Conservation (phyloP, 2,113 vertebrate genomes). For the Chitala chitala region DNA sequence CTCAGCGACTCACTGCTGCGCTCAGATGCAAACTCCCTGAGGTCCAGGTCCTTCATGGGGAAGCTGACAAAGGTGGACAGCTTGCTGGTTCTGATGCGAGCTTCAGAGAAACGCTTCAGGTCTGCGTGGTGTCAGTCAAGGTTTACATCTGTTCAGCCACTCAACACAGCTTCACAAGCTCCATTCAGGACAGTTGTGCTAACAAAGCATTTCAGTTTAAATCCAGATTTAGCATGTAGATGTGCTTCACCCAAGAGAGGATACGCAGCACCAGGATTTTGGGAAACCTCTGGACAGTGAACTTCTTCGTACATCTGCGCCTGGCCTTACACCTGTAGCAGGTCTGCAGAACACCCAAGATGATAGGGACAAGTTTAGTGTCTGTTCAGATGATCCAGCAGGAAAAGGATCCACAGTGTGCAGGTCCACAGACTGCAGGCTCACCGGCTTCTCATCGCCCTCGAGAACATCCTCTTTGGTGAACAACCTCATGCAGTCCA, state of each 20-base stretch:
- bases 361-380: not conserved
- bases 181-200: not conserved
- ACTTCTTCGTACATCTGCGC: constrained; percentile 94
- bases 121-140: constrained; percentile 73
- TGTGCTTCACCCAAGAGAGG: constrained; percentile 50
- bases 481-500: constrained; percentile 95
- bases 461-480: constrained; percentile 97
- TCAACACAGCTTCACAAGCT: not conserved
- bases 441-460: constrained; percentile 91
- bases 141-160: constrained; percentile 35
- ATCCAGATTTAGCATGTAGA: not conserved
- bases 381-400: not conserved
- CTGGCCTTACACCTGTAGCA: constrained; percentile 92
- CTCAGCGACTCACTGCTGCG: constrained; percentile 77
- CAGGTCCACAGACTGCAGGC: constrained; percentile 29
- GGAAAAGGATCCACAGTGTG: not conserved
- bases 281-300: constrained; percentile 94
- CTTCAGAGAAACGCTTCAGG: constrained; percentile 95
- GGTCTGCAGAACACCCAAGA: constrained; percentile 57
- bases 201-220: not conserved
- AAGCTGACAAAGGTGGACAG: constrained; percentile 95
- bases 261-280: constrained; percentile 98
- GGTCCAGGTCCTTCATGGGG: constrained; percentile 88
- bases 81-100: constrained; percentile 88
- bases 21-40: constrained; percentile 89